Percentiles rank a stretch among this genome's conserved stretches.
Conservation (phyloP, 2,113 vertebrate species). For the Spea bombifrons region DNA sequence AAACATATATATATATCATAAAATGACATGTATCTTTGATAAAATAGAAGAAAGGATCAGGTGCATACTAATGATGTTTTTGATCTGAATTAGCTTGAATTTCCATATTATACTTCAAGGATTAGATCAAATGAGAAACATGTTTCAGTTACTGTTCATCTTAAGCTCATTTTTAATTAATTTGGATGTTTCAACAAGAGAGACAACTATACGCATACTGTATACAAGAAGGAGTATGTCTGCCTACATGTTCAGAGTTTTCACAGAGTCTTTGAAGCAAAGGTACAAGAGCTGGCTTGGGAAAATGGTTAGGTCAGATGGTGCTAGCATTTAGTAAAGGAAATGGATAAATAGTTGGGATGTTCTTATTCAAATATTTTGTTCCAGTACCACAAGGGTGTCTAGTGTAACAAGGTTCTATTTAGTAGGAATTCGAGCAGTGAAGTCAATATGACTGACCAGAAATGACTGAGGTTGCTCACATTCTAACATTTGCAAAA, state of each 20-base stretch:
- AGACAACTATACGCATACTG: neutral
- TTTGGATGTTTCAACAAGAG: constrained; percentile 31
- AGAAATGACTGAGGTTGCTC: too few species aligned
- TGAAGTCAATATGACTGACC: too few species aligned
- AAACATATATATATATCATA: neutral
- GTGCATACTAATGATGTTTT: constrained; percentile 28
- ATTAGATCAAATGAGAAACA: constrained; percentile 42
- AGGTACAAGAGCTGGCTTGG: neutral
- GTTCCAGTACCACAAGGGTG: too few species aligned
- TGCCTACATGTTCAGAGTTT: neutral
- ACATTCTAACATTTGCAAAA: too few species aligned
- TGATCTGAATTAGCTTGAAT: constrained; percentile 37
- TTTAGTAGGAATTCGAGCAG: too few species aligned
- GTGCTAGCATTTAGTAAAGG: neutral
- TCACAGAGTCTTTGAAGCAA: neutral
- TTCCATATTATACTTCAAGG: constrained; percentile 42
- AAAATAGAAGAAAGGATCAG: constrained; percentile 34
- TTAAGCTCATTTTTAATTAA: constrained; percentile 43
- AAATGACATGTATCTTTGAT: constrained; percentile 37
- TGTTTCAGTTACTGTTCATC: constrained; percentile 31
- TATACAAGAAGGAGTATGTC: constrained; percentile 4
- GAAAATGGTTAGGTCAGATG: neutral
- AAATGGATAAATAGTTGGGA: too few species aligned
- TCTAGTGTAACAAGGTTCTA: too few species aligned
- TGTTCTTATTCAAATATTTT: too few species aligned